These are phyloP conservation scores for Cardinalis cardinalis DNA, from an alignment of 2,113 vertebrate species.

Conservation along the genomic window DNA sequence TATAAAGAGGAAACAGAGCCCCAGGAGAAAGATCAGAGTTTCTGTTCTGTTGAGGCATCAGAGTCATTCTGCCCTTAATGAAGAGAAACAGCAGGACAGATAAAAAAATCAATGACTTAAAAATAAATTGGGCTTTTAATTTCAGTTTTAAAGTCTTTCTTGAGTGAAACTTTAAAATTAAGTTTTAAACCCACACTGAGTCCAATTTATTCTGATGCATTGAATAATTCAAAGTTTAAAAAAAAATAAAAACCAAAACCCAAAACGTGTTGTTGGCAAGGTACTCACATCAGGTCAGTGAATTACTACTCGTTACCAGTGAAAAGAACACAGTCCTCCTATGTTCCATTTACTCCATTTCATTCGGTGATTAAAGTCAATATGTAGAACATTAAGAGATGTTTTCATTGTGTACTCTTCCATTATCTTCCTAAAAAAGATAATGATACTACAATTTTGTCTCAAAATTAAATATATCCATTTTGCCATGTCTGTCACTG, in stretches of 20 bases:
- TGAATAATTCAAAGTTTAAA: background rate
- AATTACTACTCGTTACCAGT: background rate
- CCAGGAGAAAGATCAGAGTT: constrained; percentile 52
- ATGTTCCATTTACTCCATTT: background rate
- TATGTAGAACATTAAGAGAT: background rate
- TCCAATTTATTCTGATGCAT: background rate
- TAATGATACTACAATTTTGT: background rate
- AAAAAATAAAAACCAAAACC: background rate
- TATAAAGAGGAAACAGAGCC: constrained; percentile 28
- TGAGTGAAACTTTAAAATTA: constrained; percentile 7
- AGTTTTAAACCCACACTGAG: background rate
- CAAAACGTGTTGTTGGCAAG: background rate
- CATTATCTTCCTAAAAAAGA: background rate
- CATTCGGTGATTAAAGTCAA: background rate
- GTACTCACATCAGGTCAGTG: background rate
- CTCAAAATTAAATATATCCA: background rate
- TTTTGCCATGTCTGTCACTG: background rate
- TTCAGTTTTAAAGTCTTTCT: background rate
- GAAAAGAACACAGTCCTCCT: background rate
- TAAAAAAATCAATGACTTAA: constrained; percentile 49
- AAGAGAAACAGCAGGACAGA: constrained; percentile 43
- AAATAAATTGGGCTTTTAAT: constrained; percentile 39
- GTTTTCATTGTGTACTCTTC: background rate
- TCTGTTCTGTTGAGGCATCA: constrained; percentile 30
- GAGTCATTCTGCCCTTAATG: constrained; percentile 38